Evolutionary conservation across 2,888 invertebrate genomes (phyloP).

Genomic region (Catotricha subobsoleta): DNA sequence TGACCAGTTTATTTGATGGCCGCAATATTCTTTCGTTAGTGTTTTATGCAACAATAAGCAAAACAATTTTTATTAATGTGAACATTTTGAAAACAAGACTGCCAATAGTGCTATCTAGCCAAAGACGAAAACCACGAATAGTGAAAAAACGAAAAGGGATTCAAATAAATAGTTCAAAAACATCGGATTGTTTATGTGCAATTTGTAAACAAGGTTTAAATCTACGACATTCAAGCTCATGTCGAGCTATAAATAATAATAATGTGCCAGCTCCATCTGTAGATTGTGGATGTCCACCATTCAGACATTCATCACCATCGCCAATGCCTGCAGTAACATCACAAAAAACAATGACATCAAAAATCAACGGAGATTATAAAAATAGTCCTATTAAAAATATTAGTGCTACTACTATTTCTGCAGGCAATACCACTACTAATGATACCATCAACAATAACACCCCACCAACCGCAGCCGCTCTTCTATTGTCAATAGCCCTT

Average conservation of each 20-base stretch:
- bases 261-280: slow-evolving; percentile 14
- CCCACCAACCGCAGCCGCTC: slow-evolving; percentile 15
- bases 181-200: slow-evolving; percentile 35
- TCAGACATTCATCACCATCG: slow-evolving; percentile 13
- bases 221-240: slow-evolving; percentile 49
- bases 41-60: slow-evolving; percentile 45
- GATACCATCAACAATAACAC: not conserved
- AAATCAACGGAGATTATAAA: not conserved
- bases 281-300: slow-evolving; percentile 16
- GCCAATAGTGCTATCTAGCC: slow-evolving; percentile 5
- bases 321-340: not conserved
- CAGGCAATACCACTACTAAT: not conserved
- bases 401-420: not conserved
- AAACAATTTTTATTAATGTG: slow-evolving; percentile 20
- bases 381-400: slow-evolving; percentile 2
- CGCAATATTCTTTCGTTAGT: slow-evolving; percentile 58
- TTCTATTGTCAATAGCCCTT: slow-evolving; percentile 51
- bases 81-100: slow-evolving; percentile 7
- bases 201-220: slow-evolving; percentile 49
- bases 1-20: slow-evolving; percentile 57
- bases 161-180: slow-evolving; percentile 14
- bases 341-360: too few species aligned
- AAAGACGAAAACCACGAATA: slow-evolving; percentile 9
- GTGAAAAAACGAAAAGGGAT: slow-evolving; percentile 10
- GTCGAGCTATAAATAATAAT: slow-evolving; percentile 48